These are phyloP conservation scores for Sinopyrophorus schimmeli DNA, from an alignment of 2,888 invertebrate genomes.

Conservation along the genomic window DNA sequence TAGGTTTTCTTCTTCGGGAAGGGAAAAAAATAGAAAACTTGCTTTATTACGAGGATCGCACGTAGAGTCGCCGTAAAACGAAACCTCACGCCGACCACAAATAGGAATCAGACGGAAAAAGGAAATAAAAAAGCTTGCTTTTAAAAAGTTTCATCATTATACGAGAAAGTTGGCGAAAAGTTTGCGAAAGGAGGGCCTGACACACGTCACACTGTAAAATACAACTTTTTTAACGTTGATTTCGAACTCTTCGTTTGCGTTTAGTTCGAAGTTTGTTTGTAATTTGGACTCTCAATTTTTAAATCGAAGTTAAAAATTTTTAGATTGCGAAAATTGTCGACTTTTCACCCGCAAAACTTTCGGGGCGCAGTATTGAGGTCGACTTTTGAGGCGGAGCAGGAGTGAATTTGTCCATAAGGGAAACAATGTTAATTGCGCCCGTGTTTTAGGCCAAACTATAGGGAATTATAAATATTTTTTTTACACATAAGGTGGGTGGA, in stretches of 20 bases:
- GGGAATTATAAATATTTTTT: no score
- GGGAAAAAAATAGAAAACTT: conserved; percentile 1
- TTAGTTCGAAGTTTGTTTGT: no score
- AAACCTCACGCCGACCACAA: conserved; percentile 25
- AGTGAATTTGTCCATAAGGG: no score
- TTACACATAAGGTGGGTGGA: no score
- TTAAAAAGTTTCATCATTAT: conserved; percentile 26
- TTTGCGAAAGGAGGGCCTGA: conserved; percentile 15
- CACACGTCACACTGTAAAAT: conserved; percentile 23
- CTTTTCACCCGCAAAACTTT: no score
- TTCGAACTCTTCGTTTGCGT: no score
- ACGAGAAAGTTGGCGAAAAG: conserved; percentile 17
- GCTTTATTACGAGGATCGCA: conserved; percentile 24
- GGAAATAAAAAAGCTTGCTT: conserved; percentile 28
- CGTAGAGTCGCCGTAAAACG: conserved; percentile 28
- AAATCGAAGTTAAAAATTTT: no score
- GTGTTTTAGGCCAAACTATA: no score
- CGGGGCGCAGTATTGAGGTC: no score
- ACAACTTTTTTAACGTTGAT: conserved; percentile 20
- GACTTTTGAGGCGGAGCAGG: no score
- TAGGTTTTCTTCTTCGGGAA: conserved; percentile 7
- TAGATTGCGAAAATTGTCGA: no score
- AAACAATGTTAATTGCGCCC: no score
- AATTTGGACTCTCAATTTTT: neutral
- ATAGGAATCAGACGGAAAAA: conserved; percentile 23